Evolutionary conservation across 2,797 vertebrate genomes (phyloP), one percentile per base, ranked within the genome.

Genomic region (Gila robusta): DNA sequence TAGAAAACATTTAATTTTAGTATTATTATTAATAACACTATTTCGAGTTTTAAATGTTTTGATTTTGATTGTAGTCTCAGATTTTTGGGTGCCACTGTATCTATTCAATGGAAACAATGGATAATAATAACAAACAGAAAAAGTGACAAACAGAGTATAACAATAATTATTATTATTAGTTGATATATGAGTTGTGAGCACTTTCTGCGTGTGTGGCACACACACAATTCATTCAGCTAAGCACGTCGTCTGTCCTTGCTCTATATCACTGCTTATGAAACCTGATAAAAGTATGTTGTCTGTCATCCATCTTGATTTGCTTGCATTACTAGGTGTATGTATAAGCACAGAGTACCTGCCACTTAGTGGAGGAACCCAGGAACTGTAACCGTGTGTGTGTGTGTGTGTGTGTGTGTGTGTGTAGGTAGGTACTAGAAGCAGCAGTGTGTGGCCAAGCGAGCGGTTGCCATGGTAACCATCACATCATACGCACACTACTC

Each of bases 251-350:
- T 87, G 88, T 92, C 87, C 91, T 89, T 88, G 88, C 89, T 92
- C 84, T 89, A 92, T 90, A 80, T 92, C 92, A 92, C 91, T 91
- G 90, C 90, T 92, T 92, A 93, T 93, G 93, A 94, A 88, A 91
- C 17, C 88, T 93, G 91, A 92, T 94, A 92, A 92, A 89, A 92
- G 87, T 64, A 91, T 72, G 82, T 88, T 92, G 90, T 92, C 89
- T 86, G 84, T 87, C 88, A 94, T 94, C 92, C 73, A 84, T 94
- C 93, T 94, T 93, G 90, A 93, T 94, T 93, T 93, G 81, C 80
- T 35, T 4, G 82, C 17, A 88, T 92, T 87, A 87, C 86, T 84
- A 87, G 86, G 87, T 3, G 23, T 85, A 21, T 89, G 89, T 85
- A 83, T 72, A 87, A 87, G 82, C 84, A 79, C 90, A 85, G 92